Conservation (phyloP, 1,140 invertebrate genomes). For the Bombus consobrinus region DNA sequence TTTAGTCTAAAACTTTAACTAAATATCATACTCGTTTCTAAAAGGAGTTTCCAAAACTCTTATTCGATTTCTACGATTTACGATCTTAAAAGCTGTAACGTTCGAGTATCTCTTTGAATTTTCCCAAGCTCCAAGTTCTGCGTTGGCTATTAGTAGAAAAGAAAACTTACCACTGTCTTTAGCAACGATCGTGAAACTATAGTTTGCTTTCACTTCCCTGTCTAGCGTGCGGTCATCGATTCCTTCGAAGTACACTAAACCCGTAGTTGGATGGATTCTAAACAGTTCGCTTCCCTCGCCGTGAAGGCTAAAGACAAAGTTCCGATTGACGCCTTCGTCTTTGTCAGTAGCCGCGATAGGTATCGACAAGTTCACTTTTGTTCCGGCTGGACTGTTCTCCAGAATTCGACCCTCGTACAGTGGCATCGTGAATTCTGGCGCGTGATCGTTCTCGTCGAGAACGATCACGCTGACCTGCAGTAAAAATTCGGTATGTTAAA, state of each 20-base stretch:
- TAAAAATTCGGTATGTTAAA: background rate
- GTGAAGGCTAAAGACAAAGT: slow-evolving; percentile 88
- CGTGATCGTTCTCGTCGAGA: slow-evolving; percentile 95
- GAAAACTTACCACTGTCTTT: slow-evolving; percentile 85
- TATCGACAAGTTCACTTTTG: slow-evolving; percentile 87
- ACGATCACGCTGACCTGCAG: slow-evolving; percentile 88
- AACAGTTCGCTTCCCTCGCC: slow-evolving; percentile 91
- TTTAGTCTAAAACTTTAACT: no score
- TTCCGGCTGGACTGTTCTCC: slow-evolving; percentile 90
- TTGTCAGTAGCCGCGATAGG: slow-evolving; percentile 88
- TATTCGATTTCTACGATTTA: no score
- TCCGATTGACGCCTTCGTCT: slow-evolving; percentile 90
- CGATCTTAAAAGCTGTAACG: no score
- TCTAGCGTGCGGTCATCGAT: slow-evolving; percentile 84
- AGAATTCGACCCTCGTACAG: slow-evolving; percentile 90
- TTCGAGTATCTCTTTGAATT: no score
- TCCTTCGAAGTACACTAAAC: slow-evolving; percentile 85
- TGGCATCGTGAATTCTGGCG: slow-evolving; percentile 89
- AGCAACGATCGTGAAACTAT: slow-evolving; percentile 88
- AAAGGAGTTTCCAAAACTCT: no score
- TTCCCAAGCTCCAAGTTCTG: background rate
- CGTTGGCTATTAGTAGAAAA: background rate
- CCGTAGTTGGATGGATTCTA: slow-evolving; percentile 87
- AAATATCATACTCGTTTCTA: no score
- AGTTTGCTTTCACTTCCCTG: slow-evolving; percentile 88